Percentiles rank a stretch among this genome's conserved stretches.
These are phyloP conservation scores for Lamprologus speciosus DNA, from an alignment of 2,113 vertebrate genomes.

Conservation along the genomic window DNA sequence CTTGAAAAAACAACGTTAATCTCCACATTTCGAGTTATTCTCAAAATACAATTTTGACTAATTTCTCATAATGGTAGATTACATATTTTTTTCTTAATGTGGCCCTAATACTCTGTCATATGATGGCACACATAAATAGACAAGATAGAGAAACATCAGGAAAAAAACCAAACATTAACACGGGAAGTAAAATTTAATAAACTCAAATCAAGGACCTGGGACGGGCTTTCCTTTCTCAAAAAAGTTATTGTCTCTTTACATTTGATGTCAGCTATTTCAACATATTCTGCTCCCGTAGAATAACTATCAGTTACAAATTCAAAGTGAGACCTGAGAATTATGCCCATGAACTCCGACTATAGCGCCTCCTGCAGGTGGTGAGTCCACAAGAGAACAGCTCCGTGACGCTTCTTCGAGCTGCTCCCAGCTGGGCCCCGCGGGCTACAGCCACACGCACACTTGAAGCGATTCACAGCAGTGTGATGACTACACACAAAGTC, in stretches of 20 bases:
- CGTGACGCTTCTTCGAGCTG: not conserved
- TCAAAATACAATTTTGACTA: not conserved
- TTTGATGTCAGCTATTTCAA: not conserved
- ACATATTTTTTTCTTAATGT: not conserved
- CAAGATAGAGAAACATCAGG: not conserved
- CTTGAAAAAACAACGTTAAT: not conserved
- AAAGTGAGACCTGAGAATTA: not conserved
- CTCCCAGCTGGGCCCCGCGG: not conserved
- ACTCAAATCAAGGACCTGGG: fast-evolving
- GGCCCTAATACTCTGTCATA: fast-evolving
- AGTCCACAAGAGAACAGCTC: not conserved
- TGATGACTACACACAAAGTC: not conserved
- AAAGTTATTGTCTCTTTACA: not conserved
- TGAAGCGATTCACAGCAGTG: not conserved
- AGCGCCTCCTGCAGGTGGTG: not conserved
- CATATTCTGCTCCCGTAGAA: not conserved
- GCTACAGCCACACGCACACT: fast-evolving
- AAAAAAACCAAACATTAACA: not conserved
- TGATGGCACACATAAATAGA: not conserved
- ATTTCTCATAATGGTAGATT: not conserved
- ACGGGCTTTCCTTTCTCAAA: not conserved
- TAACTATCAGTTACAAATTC: not conserved
- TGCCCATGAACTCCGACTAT: not conserved
- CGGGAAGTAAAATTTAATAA: not conserved
- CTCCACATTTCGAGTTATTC: fast-evolving